phyloP scores from a whole-genome alignment of 1,140 invertebrate genomes.

The Drosophila burlai region DNA sequence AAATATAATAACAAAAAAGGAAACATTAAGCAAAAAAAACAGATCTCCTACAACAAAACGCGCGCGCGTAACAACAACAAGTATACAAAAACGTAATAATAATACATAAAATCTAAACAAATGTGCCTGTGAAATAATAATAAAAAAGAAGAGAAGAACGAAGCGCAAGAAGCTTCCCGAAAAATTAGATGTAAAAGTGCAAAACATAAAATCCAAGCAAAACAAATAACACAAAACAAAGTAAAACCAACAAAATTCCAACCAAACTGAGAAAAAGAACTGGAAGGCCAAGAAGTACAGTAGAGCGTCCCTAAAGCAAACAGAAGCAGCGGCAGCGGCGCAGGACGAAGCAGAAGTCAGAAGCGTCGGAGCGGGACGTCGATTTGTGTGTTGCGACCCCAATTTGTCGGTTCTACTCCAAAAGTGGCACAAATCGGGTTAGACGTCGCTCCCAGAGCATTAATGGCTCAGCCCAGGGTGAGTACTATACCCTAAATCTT shows the following conservation, averaged over 20 bases:
- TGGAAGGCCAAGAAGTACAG: slow-evolving; percentile 51
- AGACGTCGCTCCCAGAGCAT: slow-evolving; percentile 85
- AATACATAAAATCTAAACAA: slow-evolving; percentile 78
- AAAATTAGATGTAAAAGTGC: slow-evolving; percentile 61
- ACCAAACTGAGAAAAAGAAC: slow-evolving; percentile 21
- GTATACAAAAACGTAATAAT: slow-evolving; percentile 74
- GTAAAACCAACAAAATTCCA: slow-evolving; percentile 8
- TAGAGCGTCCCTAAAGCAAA: slow-evolving; percentile 20
- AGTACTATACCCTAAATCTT: slow-evolving; percentile 37
- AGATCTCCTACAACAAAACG: slow-evolving; percentile 55
- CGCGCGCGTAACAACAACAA: slow-evolving; percentile 55
- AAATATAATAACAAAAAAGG: slow-evolving; percentile 37
- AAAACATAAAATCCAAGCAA: slow-evolving; percentile 35
- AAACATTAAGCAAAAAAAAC: slow-evolving; percentile 25
- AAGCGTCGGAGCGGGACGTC: slow-evolving; percentile 38
- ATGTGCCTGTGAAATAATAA: slow-evolving; percentile 80
- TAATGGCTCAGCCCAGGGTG: slow-evolving; percentile 86
- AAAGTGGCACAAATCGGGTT: slow-evolving; percentile 86
- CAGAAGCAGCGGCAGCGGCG: slow-evolving; percentile 12
- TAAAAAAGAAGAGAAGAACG: slow-evolving; percentile 16
- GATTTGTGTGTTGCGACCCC: slow-evolving; percentile 73
- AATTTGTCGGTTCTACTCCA: slow-evolving; percentile 72
- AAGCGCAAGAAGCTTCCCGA: slow-evolving; percentile 44
- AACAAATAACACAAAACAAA: slow-evolving; percentile 19
- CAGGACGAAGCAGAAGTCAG: slow-evolving; percentile 16